Evolutionary conservation across 1,140 invertebrate species (phyloP).

Genomic region (Asobara japonica): DNA sequence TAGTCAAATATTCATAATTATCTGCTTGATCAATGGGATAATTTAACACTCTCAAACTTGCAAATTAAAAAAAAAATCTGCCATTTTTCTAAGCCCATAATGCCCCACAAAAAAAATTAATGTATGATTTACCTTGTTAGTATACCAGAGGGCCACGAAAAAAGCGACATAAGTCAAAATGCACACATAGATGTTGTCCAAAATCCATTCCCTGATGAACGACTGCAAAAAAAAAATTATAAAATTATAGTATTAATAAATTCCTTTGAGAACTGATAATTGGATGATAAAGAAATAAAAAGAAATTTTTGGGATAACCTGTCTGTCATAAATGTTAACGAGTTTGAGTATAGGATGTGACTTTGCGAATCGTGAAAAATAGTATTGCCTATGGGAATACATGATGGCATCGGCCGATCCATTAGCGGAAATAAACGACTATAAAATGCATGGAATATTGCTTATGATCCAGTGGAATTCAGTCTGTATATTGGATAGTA

Average conservation of each 20-base stretch:
- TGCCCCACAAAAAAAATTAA: neutral
- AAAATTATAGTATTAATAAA: neutral
- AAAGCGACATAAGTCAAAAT: constrained; percentile 56
- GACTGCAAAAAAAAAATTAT: constrained; percentile 47
- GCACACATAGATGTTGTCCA: constrained; percentile 55
- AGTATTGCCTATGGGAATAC: constrained; percentile 44
- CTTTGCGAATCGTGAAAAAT: constrained; percentile 42
- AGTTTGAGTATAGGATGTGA: constrained; percentile 47
- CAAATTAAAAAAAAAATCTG: neutral
- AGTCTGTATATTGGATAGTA: constrained; percentile 23
- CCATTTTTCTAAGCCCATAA: too few species aligned
- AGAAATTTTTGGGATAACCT: constrained; percentile 42
- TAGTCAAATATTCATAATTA: too few species aligned
- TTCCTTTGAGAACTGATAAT: constrained; percentile 8
- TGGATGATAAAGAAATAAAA: neutral
- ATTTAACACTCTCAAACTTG: neutral
- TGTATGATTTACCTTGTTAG: constrained; percentile 52
- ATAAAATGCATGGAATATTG: constrained; percentile 28
- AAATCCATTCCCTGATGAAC: constrained; percentile 54
- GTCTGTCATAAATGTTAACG: constrained; percentile 51
- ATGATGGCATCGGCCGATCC: constrained; percentile 42
- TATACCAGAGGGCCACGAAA: constrained; percentile 55
- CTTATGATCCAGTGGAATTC: constrained; percentile 28
- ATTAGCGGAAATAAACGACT: constrained; percentile 35
- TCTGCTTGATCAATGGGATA: too few species aligned